Conservation (phyloP, 2,797 vertebrate genomes). For the Erethizon dorsatum region DNA sequence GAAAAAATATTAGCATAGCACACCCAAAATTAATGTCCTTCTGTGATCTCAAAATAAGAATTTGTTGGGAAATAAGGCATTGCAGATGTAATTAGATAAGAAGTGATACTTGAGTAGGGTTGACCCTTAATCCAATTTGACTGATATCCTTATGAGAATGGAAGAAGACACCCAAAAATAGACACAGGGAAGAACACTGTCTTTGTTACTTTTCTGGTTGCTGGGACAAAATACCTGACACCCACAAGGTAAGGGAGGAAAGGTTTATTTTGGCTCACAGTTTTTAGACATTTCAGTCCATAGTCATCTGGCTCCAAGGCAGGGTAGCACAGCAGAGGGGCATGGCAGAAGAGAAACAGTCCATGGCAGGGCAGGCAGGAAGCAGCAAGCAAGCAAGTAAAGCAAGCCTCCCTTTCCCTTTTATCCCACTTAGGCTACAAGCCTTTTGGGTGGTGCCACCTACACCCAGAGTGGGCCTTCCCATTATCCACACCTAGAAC, state of each 20-base stretch:
- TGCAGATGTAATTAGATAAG: background rate
- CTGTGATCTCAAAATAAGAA: background rate
- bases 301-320: background rate
- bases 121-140: background rate
- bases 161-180: background rate
- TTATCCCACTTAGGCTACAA: background rate
- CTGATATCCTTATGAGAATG: background rate
- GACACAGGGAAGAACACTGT: background rate
- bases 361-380: background rate
- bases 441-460: background rate
- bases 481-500: background rate
- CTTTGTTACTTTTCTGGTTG: background rate
- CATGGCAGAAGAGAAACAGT: background rate
- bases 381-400: background rate
- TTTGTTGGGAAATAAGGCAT: background rate
- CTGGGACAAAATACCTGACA: background rate
- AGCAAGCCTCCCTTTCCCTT: background rate
- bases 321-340: background rate
- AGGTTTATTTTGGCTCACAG: background rate
- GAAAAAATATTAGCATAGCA: background rate
- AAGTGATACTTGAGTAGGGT: background rate
- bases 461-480: background rate
- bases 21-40: background rate
- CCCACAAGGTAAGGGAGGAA: background rate
- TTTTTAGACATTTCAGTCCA: background rate